A percentile compares a stretch with the other conserved stretches of the same genome.
Conservation (phyloP, 2,888 invertebrate species). For the Cheilosia pagana region DNA sequence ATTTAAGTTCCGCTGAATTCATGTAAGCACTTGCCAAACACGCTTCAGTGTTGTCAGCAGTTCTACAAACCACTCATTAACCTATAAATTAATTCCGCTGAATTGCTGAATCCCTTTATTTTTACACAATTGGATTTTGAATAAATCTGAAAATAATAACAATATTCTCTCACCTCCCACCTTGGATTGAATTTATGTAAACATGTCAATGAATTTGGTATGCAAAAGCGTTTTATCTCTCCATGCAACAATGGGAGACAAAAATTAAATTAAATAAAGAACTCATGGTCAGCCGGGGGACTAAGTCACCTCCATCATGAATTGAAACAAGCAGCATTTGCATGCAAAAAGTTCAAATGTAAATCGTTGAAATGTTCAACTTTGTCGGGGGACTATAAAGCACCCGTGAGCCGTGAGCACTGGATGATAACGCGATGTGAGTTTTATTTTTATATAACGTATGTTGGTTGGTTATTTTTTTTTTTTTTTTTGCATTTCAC, state of each 20-base stretch:
- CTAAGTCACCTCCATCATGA: neutral
- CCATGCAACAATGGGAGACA: neutral
- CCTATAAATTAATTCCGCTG: too few relatives aligned
- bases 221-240: conserved; percentile 3
- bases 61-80: too few relatives aligned
- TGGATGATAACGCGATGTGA: neutral
- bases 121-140: neutral
- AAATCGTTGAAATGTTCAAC: conserved; percentile 44
- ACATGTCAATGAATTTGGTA: conserved; percentile 10
- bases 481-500: conserved; percentile 5
- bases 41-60: too few relatives aligned
- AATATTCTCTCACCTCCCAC: neutral
- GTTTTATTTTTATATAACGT: neutral
- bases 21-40: too few relatives aligned
- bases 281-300: neutral
- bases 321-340: conserved; percentile 15
- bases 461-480: neutral
- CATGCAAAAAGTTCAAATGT: conserved; percentile 32
- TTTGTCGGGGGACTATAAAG: neutral
- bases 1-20: too few relatives aligned
- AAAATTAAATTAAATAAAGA: conserved; percentile 6
- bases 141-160: neutral
- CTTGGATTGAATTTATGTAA: neutral
- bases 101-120: neutral
- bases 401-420: neutral